A percentile compares a stretch with the other conserved stretches of the same genome.
Evolutionary conservation across 2,888 invertebrate species (phyloP).

Genomic region (Leucoptera coffeella): DNA sequence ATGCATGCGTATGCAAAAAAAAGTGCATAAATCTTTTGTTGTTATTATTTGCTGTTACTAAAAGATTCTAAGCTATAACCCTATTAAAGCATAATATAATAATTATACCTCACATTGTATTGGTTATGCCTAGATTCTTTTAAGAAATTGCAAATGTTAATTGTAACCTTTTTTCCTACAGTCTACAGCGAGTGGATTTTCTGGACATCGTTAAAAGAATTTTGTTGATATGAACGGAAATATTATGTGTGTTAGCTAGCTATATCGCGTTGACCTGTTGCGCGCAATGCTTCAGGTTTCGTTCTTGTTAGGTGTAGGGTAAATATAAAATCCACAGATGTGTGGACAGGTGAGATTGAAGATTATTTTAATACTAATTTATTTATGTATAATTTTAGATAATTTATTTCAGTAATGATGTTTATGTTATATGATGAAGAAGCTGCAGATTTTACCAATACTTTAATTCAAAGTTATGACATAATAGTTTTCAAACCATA

Average conservation of each 20-base stretch:
- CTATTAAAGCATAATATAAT: slow-evolving; percentile 1
- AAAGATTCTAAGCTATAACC: slow-evolving; percentile 32
- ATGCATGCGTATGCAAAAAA: not conserved
- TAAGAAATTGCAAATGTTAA: slow-evolving; percentile 40
- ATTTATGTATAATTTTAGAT: no score
- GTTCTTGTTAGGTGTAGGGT: slow-evolving; percentile 48
- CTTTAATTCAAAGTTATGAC: no score
- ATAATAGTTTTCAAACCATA: no score
- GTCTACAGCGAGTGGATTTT: slow-evolving; percentile 48
- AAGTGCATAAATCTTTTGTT: no score
- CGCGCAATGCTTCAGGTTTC: slow-evolving; percentile 56
- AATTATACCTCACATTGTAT: no score
- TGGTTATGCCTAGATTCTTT: slow-evolving; percentile 18
- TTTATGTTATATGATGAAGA: no score
- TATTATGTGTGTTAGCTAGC: slow-evolving; percentile 47
- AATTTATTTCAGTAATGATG: no score
- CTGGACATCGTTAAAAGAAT: slow-evolving; percentile 41
- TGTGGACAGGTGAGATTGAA: slow-evolving; percentile 51
- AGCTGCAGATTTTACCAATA: no score
- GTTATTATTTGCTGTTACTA: slow-evolving; percentile 24
- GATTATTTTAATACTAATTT: no score
- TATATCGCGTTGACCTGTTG: slow-evolving; percentile 49
- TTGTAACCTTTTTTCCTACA: slow-evolving; percentile 50
- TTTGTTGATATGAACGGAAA: slow-evolving; percentile 34
- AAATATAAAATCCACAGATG: slow-evolving; percentile 30